Evolutionary conservation across 2,888 invertebrate genomes (phyloP).

Genomic region (Amphipyra tragopoginis): DNA sequence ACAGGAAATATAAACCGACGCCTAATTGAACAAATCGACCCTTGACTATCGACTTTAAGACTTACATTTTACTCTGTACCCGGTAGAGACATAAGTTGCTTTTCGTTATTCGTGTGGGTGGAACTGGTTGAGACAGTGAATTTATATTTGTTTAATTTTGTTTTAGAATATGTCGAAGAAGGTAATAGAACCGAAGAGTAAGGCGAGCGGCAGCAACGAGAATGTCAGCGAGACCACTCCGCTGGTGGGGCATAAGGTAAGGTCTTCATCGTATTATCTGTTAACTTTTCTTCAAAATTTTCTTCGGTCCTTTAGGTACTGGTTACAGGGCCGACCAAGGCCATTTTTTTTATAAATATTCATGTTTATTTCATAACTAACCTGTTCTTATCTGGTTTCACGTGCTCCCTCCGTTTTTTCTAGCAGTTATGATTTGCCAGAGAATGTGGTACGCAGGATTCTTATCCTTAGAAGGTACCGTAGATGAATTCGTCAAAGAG

Average conservation of each 20-base stretch:
- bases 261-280: constrained; percentile 28
- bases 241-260: constrained; percentile 75
- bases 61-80: constrained; percentile 28
- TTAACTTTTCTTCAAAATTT: neutral
- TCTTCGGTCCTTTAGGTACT: too few species aligned
- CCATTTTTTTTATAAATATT: too few species aligned
- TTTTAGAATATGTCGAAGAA: constrained; percentile 74
- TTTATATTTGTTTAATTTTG: constrained; percentile 30
- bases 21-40: constrained; percentile 56
- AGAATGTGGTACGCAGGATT: too few species aligned
- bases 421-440: too few species aligned
- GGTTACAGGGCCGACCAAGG: too few species aligned
- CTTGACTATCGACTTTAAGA: constrained; percentile 38
- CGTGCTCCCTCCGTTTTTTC: too few species aligned
- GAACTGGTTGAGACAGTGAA: constrained; percentile 4
- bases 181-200: constrained; percentile 36
- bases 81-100: constrained; percentile 31
- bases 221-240: constrained; percentile 76
- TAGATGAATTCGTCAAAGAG: too few species aligned
- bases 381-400: too few species aligned
- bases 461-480: too few species aligned
- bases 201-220: constrained; percentile 48
- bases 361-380: too few species aligned
- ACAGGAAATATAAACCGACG: constrained; percentile 62
- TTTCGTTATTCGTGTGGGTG: constrained; percentile 27